Conservation (phyloP, 2,113 vertebrate genomes). For the Hirundichthys speculiger region DNA sequence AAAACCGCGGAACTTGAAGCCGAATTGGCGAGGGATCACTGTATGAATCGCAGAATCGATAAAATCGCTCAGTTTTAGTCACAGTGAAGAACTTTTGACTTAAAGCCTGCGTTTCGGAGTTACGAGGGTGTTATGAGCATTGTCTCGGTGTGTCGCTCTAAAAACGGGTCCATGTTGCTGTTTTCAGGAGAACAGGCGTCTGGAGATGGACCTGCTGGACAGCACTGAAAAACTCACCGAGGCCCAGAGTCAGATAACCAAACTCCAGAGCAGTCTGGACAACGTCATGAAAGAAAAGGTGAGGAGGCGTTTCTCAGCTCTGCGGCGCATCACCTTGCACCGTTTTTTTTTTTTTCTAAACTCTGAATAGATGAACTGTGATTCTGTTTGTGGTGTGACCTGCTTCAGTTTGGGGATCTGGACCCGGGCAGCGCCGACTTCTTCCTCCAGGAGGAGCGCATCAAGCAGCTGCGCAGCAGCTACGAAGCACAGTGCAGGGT, state of each 20-base stretch:
- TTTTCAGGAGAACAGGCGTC: constrained; percentile 88
- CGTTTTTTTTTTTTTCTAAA: neutral
- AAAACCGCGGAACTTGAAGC: too few relatives aligned
- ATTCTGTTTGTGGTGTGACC: neutral
- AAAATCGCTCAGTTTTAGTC: too few relatives aligned
- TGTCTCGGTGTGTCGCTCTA: too few relatives aligned
- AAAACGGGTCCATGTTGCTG: neutral
- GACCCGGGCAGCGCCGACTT: constrained; percentile 90
- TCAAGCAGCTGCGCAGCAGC: constrained; percentile 84
- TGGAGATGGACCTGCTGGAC: constrained; percentile 90
- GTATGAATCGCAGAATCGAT: too few relatives aligned
- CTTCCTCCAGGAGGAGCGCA: constrained; percentile 90
- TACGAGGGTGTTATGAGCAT: too few relatives aligned
- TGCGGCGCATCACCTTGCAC: too few relatives aligned
- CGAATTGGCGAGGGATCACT: too few relatives aligned
- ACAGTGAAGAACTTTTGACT: too few relatives aligned
- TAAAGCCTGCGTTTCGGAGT: too few relatives aligned
- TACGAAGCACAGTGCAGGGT: constrained; percentile 93
- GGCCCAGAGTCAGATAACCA: constrained; percentile 82
- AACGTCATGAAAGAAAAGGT: constrained; percentile 91
- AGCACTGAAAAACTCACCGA: constrained; percentile 85
- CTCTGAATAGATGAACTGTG: neutral
- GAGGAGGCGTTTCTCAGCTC: too few relatives aligned
- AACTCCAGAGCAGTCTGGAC: constrained; percentile 90
- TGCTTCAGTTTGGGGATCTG: constrained; percentile 89